phyloP scores from a whole-genome alignment of 30 jellyfish, hydroid and myxozoan genomes.

The Cassiopea xamachana region DNA sequence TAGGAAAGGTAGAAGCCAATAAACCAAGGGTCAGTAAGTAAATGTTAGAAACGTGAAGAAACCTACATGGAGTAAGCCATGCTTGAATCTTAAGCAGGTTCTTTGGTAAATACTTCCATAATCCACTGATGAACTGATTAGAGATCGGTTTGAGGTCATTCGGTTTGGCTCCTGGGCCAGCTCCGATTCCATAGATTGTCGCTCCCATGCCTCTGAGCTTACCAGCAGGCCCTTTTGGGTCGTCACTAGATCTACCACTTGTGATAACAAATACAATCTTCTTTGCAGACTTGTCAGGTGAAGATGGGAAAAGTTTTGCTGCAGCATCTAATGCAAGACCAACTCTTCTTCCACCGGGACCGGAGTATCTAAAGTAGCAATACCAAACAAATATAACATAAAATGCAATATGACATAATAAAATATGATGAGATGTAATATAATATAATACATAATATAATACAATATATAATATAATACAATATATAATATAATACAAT shows the following conservation, averaged over 20 bases:
- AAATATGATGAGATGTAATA: neutral
- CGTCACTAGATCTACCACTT: constrained; percentile 89
- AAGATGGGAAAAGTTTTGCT: constrained; percentile 52
- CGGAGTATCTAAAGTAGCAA: constrained; percentile 48
- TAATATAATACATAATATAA: neutral
- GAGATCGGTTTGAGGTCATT: constrained; percentile 85
- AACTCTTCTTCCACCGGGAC: constrained; percentile 87
- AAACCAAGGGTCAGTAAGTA: no score
- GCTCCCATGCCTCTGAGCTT: constrained; percentile 79
- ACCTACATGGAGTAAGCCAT: constrained; percentile 35
- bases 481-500: no score
- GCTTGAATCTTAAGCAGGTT: constrained; percentile 70
- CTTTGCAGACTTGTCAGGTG: constrained; percentile 72
- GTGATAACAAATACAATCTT: constrained; percentile 84
- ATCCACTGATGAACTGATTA: constrained; percentile 61
- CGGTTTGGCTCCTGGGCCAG: constrained; percentile 80
- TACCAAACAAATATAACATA: no score
- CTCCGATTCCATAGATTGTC: constrained; percentile 84
- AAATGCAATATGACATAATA: neutral
- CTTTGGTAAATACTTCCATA: constrained; percentile 82
- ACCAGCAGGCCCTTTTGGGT: constrained; percentile 87
- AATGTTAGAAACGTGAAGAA: no score
- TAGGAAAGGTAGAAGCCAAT: no score
- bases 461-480: no score
- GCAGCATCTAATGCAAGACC: constrained; percentile 89